phyloP scores from a whole-genome alignment of 2,888 invertebrate genomes.

The Zeuzera pyrina region DNA sequence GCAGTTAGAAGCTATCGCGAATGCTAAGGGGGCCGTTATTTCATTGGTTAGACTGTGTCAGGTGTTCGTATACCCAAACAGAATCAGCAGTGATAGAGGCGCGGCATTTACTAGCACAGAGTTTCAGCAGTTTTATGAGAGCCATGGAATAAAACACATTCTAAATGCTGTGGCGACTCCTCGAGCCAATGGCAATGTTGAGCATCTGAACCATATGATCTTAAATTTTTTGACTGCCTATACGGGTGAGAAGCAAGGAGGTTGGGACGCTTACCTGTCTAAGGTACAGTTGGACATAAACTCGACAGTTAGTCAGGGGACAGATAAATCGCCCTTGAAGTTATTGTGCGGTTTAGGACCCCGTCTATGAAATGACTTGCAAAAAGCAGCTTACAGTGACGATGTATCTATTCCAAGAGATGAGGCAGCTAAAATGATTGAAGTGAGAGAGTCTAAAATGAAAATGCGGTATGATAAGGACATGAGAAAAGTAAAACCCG shows the following conservation, averaged over 20 bases:
- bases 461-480: too few relatives aligned
- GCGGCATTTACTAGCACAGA: constrained; percentile 6
- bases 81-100: constrained; percentile 10
- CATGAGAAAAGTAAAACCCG: too few relatives aligned
- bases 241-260: constrained; percentile 10
- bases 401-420: too few relatives aligned
- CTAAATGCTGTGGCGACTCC: too few relatives aligned
- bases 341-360: constrained; percentile 9
- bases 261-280: too few relatives aligned
- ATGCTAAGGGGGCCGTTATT: constrained; percentile 2
- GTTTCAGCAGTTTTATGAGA: constrained; percentile 6
- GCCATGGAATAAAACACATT: background rate
- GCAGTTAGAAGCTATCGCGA: constrained; percentile 5
- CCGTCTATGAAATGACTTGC: constrained; percentile 7
- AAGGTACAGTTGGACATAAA: too few relatives aligned
- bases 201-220: too few relatives aligned
- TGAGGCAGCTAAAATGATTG: too few relatives aligned
- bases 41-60: constrained; percentile 2
- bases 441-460: too few relatives aligned
- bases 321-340: constrained; percentile 12
- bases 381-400: too few relatives aligned
- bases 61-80: constrained; percentile 5
- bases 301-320: constrained; percentile 5
- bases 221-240: constrained; percentile 1
- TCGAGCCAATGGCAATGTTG: too few relatives aligned